A percentile compares a stretch with the other conserved stretches of the same genome.
Conservation (phyloP, 2,888 invertebrate genomes). For the Stramonita haemastoma region DNA sequence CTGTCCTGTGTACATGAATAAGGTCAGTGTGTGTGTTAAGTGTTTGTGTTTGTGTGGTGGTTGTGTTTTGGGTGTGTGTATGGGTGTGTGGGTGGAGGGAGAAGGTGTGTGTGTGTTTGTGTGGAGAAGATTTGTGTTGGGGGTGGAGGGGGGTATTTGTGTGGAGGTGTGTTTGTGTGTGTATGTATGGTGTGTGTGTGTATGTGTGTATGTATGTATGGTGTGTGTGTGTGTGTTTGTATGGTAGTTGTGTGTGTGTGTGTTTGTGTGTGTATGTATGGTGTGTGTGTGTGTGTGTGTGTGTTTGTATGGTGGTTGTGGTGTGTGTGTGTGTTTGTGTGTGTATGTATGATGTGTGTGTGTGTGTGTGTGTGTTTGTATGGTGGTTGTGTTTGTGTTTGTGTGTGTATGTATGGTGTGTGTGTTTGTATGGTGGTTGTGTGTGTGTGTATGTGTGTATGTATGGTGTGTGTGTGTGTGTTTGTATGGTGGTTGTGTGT, state of each 20-base stretch:
- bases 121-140: not conserved
- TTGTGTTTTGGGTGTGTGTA: not conserved
- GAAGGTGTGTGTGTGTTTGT: not conserved
- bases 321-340: not conserved
- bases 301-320: not conserved
- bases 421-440: constrained; percentile 12
- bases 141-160: not conserved
- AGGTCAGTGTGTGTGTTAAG: constrained; percentile 52
- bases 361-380: not conserved
- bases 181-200: not conserved
- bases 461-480: not conserved
- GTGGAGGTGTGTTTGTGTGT: not conserved
- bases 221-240: not conserved
- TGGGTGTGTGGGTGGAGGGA: not conserved
- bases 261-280: not conserved
- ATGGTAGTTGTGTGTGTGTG: not conserved
- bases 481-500: not conserved
- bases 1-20: constrained; percentile 74
- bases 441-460: too few species aligned
- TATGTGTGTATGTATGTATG: not conserved
- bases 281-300: not conserved
- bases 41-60: not conserved
- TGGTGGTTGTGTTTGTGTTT: not conserved
- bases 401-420: not conserved
- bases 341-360: not conserved